A percentile compares a stretch with the other conserved stretches of the same genome.
Evolutionary conservation across 2,113 vertebrate species (phyloP).

Genomic region (Panthera uncia): DNA sequence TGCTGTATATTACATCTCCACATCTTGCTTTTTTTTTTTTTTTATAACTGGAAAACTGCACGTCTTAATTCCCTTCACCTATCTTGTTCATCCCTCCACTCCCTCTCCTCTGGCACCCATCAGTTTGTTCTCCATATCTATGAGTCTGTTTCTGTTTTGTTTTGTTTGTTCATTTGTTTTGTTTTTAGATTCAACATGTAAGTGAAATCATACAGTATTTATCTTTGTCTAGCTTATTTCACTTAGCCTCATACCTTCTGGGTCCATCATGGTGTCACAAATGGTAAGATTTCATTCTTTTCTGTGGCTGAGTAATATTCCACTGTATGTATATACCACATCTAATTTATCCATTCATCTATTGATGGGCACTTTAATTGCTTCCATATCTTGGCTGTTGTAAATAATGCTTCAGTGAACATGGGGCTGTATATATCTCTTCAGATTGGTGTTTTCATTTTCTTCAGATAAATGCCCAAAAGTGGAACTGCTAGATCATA

Average conservation of each 20-base stretch:
- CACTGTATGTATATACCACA: background rate
- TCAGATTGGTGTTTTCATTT: background rate
- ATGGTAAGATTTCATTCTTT: background rate
- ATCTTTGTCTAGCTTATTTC: background rate
- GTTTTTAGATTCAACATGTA: background rate
- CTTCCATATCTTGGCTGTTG: background rate
- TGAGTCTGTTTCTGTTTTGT: background rate
- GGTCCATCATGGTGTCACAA: background rate
- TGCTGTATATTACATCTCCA: background rate
- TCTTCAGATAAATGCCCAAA: background rate
- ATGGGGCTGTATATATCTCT: background rate
- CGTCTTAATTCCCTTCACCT: background rate
- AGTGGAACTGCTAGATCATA: background rate
- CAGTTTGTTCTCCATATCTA: background rate
- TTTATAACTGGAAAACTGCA: background rate
- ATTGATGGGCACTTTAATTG: background rate
- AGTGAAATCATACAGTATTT: background rate
- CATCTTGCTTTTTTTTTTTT: background rate
- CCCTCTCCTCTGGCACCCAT: background rate
- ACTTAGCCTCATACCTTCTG: background rate
- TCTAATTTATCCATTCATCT: background rate
- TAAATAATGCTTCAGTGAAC: background rate
- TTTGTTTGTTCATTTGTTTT: background rate
- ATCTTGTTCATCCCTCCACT: background rate
- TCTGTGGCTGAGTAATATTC: background rate